Evolutionary conservation across 1,140 invertebrate genomes (phyloP).

Genomic region (Ganaspis sp.): DNA sequence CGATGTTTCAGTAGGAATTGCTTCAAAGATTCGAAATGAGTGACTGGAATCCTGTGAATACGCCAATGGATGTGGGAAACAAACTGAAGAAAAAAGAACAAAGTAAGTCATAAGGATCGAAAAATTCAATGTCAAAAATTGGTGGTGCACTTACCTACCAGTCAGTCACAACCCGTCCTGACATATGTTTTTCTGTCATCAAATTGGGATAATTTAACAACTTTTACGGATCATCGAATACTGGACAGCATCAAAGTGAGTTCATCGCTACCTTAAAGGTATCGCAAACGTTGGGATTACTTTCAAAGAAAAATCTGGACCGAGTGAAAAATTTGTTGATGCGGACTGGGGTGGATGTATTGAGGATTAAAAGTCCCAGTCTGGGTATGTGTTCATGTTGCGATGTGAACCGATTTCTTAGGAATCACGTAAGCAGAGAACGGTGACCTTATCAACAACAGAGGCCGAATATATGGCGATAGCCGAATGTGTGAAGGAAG

Average conservation of each 20-base stretch:
- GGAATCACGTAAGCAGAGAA: too few species aligned
- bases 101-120: background rate
- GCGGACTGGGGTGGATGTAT: too few species aligned
- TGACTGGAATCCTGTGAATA: slow-evolving; percentile 54
- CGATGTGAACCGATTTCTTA: too few species aligned
- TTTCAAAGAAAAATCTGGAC: too few species aligned
- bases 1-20: slow-evolving; percentile 41
- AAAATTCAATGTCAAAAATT: background rate
- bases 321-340: too few species aligned
- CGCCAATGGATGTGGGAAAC: background rate
- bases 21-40: slow-evolving; percentile 48
- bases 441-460: too few species aligned
- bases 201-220: background rate
- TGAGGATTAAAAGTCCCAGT: too few species aligned
- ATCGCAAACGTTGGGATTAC: too few species aligned
- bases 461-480: too few species aligned
- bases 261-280: too few species aligned
- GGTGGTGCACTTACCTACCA: background rate
- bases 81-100: background rate
- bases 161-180: background rate
- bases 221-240: background rate
- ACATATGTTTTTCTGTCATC: background rate
- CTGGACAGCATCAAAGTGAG: background rate
- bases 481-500: too few species aligned
- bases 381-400: too few species aligned